A percentile compares a stretch with the other conserved stretches of the same genome.
These are phyloP conservation scores for Mimumesa dahlbomi DNA, from an alignment of 2,888 invertebrate species.

Conservation along the genomic window DNA sequence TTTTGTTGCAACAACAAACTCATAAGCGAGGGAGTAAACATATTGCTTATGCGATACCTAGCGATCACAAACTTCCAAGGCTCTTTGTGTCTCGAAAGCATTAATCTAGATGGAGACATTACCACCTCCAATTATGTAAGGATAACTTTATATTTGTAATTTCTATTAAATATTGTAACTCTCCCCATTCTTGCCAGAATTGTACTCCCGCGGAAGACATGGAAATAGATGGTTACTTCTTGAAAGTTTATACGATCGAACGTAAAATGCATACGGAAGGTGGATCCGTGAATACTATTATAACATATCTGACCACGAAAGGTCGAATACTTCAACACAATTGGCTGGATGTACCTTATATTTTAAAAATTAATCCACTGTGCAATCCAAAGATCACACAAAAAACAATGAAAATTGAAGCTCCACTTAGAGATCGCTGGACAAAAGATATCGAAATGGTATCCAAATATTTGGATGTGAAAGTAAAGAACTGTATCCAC, in stretches of 20 bases:
- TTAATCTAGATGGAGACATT: slow-evolving; percentile 83
- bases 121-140: slow-evolving; percentile 85
- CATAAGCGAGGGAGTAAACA: slow-evolving; percentile 84
- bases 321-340: slow-evolving; percentile 84
- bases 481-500: slow-evolving; percentile 78
- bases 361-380: slow-evolving; percentile 83
- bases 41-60: slow-evolving; percentile 84
- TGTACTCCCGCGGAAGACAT: slow-evolving; percentile 59
- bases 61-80: slow-evolving; percentile 82
- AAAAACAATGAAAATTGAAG: slow-evolving; percentile 8
- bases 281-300: slow-evolving; percentile 81
- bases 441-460: slow-evolving; percentile 83
- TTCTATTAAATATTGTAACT: too few relatives aligned
- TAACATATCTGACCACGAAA: slow-evolving; percentile 82
- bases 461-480: slow-evolving; percentile 84
- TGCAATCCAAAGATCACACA: slow-evolving; percentile 75
- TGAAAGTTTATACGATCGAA: slow-evolving; percentile 83
- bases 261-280: slow-evolving; percentile 83
- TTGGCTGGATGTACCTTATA: slow-evolving; percentile 83
- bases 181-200: too few relatives aligned
- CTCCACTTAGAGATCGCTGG: slow-evolving; percentile 82
- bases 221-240: slow-evolving; percentile 71
- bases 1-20: slow-evolving; percentile 81
- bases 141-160: too few relatives aligned
- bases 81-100: slow-evolving; percentile 82